phyloP scores from a whole-genome alignment of 2,888 invertebrate genomes.

The Nomada hirtipes region DNA sequence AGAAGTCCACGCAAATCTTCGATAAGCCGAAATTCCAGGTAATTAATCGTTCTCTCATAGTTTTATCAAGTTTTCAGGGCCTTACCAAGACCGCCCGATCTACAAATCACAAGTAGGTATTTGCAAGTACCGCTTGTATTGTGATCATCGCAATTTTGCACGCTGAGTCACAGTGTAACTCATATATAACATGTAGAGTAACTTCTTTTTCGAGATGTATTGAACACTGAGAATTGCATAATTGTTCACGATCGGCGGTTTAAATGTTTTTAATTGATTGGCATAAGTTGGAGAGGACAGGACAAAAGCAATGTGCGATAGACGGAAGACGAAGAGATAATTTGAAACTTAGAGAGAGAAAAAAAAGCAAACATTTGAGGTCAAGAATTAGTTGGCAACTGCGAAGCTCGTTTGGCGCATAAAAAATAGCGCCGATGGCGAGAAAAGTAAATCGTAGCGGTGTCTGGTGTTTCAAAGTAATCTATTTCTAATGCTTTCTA shows the following conservation, averaged over 20 bases:
- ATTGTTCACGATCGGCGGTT: conserved; percentile 55
- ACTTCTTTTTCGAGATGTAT: conserved; percentile 36
- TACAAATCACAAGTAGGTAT: conserved; percentile 73
- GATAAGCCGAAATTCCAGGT: conserved; percentile 78
- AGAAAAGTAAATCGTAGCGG: conserved; percentile 60
- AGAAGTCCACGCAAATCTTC: conserved; percentile 78
- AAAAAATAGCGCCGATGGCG: conserved; percentile 44
- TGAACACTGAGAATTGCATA: conserved; percentile 49
- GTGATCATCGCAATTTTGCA: conserved; percentile 72
- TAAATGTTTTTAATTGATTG: conserved; percentile 46
- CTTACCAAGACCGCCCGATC: conserved; percentile 54
- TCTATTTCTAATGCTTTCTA: conserved; percentile 52
- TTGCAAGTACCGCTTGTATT: conserved; percentile 69
- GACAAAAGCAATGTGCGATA: conserved; percentile 53
- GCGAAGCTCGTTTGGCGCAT: conserved; percentile 46
- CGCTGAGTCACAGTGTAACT: conserved; percentile 63
- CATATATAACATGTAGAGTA: conserved; percentile 56
- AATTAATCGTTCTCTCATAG: conserved; percentile 57
- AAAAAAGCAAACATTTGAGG: conserved; percentile 26
- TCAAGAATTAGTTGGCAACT: conserved; percentile 56
- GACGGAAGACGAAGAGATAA: conserved; percentile 62
- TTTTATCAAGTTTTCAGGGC: conserved; percentile 75
- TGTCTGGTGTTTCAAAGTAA: conserved; percentile 65
- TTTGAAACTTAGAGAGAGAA: conserved; percentile 23
- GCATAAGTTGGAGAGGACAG: conserved; percentile 57